A percentile compares a stretch with the other conserved stretches of the same genome.
Evolutionary conservation across 1,140 invertebrate species (phyloP).

Genomic region (Eumeta japonica): DNA sequence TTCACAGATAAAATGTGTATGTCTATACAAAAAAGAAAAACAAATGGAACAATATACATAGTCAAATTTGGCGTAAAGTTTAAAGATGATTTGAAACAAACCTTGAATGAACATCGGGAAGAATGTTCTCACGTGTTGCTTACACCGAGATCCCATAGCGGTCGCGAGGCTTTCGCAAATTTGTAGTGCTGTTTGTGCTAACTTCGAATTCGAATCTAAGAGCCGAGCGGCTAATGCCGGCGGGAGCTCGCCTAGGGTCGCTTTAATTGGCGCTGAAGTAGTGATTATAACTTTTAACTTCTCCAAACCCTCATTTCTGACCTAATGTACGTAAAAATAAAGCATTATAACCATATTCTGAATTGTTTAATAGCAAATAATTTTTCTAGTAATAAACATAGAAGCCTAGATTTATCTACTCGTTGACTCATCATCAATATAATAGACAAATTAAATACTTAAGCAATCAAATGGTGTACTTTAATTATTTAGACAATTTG

Average conservation of each 20-base stretch:
- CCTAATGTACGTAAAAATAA: slow-evolving; percentile 42
- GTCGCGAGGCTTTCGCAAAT: slow-evolving; percentile 78
- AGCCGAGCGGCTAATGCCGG: slow-evolving; percentile 74
- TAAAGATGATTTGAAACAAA: no score
- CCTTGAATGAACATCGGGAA: slow-evolving; percentile 83
- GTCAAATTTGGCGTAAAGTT: no score
- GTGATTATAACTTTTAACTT: slow-evolving; percentile 75
- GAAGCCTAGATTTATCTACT: no score
- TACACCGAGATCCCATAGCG: slow-evolving; percentile 79
- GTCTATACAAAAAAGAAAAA: no score
- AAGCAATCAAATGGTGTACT: background rate
- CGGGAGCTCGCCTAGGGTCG: slow-evolving; percentile 80
- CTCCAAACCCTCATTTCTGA: slow-evolving; percentile 78
- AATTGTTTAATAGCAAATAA: background rate
- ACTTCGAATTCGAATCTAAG: slow-evolving; percentile 87
- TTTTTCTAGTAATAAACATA: background rate
- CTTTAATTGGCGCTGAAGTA: slow-evolving; percentile 77
- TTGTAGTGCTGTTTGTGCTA: slow-evolving; percentile 77
- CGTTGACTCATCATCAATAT: no score
- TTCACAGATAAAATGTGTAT: no score
- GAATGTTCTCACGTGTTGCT: slow-evolving; percentile 75
- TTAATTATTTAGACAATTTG: no score
- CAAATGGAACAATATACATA: no score
- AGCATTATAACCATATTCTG: background rate
- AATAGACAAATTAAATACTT: background rate